Conservation (phyloP, 2,888 invertebrate species). For the Amiota mariae region DNA sequence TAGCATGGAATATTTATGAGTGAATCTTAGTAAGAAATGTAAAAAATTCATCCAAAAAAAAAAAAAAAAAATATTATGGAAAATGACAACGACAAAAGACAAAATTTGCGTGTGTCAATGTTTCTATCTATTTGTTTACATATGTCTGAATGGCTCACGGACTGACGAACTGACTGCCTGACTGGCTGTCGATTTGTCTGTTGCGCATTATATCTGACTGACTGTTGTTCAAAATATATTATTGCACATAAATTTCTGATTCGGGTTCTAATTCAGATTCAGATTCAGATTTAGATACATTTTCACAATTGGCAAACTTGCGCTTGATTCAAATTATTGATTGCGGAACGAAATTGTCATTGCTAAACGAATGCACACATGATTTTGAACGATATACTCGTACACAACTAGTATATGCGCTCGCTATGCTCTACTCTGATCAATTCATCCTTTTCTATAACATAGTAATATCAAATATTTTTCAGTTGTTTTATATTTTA, state of each 20-base stretch:
- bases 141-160: not conserved
- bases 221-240: not conserved
- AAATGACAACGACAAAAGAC: conserved; percentile 43
- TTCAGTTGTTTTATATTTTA: no score
- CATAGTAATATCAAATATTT: no score
- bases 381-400: no score
- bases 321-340: conserved; percentile 69
- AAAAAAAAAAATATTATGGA: not conserved
- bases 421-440: no score
- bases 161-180: conserved; percentile 46
- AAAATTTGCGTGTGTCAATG: not conserved
- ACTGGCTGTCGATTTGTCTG: conserved; percentile 36
- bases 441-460: no score
- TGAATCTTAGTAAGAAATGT: not conserved
- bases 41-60: no score
- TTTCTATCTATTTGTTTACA: conserved; percentile 5
- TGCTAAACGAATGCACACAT: conserved; percentile 33
- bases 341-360: conserved; percentile 57
- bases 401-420: no score
- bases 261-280: not conserved
- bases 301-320: conserved; percentile 53
- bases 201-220: not conserved
- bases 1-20: conserved; percentile 20
- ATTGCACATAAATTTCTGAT: not conserved
- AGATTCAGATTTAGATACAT: not conserved